Evolutionary conservation across 2,797 vertebrate genomes (phyloP), one percentile per base, ranked within the genome.

Genomic region (Pseudocheirus occidentalis): DNA sequence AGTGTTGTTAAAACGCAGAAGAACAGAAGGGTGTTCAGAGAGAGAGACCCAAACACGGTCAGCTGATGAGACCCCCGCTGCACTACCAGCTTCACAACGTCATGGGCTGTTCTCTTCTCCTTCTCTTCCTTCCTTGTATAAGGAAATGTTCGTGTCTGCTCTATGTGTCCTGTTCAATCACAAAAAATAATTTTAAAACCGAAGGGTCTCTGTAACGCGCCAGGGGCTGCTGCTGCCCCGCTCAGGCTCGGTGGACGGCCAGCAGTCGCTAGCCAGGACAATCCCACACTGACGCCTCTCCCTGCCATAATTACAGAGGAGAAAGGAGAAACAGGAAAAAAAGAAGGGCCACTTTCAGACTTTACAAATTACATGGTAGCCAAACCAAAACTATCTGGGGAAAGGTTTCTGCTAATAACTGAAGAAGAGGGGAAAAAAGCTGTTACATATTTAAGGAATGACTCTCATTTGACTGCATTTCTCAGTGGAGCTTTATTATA

Each of bases 351-450:
- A 27, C 58, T 90, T 92, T 81, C 90, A 56, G 52, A 93, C 62
- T 40, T 29, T 91, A 50, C 11, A 94, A 5, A 91, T 7, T 18
- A 27, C 5, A 40, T 21, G 18, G 40, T 59, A 90, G 50, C 57
- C 94, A 94, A 96, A 95, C 34, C 92, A 66, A 57, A 90, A 91
- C 66, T 73, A 27, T 90, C 55, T 91, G n/a, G 89, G 90, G 92
- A 94, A 90, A 40, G 59, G 16, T 16, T 40, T 66, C 62, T 66
- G 62, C 13, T n/a, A 91, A 21, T 91, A 91, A 10, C 46, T 55
- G 92, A 58, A 31, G 29, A 59, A 9, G 52, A 52, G 52, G 29
- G 11, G 2, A 31, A 59, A 31, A 59, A 59, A 59, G 58, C 12
- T 31, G 29, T 13, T 31, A 3, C 58, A 59, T 31, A 31, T 31